Evolutionary conservation across 2,888 invertebrate species (phyloP), one percentile per base, ranked within the genome.

Genomic region (Salticus scenicus): DNA sequence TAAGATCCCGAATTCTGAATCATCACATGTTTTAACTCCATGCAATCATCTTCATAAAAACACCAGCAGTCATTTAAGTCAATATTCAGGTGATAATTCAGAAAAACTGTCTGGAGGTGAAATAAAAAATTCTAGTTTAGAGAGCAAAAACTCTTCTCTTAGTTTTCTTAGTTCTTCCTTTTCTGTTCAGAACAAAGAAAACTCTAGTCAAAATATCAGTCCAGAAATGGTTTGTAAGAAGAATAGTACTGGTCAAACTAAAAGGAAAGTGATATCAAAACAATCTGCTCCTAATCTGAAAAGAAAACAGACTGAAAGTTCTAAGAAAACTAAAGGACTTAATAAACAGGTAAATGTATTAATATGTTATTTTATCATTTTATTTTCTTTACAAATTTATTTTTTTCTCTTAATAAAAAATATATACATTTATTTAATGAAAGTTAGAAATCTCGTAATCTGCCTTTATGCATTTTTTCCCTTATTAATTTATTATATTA

Each of bases 341-440:
- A 17, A 51, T 1, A 74, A 67, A 74, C 37, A 37, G 27, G 80
- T 80, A 57, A 80, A 74, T 80, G 24, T 57, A n/a, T n/a, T n/a
- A n/a, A n/a, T n/a, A n/a, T n/a, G n/a, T n/a, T n/a, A n/a, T n/a
- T n/a, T n/a, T n/a, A n/a, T n/a, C n/a, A n/a, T n/a, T n/a, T n/a
- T n/a, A n/a, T n/a, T n/a, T n/a, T n/a, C n/a, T n/a, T n/a, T n/a
- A n/a, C n/a, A n/a, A n/a, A n/a, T n/a, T n/a, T n/a, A n/a, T n/a
- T n/a, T n/a, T n/a, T n/a, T n/a, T n/a, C n/a, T n/a, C n/a, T n/a
- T n/a, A n/a, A n/a, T n/a, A n/a, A n/a, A n/a, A n/a, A n/a, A n/a
- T n/a, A n/a, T n/a, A n/a, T n/a, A n/a, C n/a, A n/a, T n/a, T n/a
- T n/a, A n/a, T n/a, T n/a, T n/a, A n/a, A n/a, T n/a, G n/a, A n/a